These are phyloP conservation scores for Herminia tarsipennalis DNA, from an alignment of 2,888 invertebrate species.

Conservation along the genomic window DNA sequence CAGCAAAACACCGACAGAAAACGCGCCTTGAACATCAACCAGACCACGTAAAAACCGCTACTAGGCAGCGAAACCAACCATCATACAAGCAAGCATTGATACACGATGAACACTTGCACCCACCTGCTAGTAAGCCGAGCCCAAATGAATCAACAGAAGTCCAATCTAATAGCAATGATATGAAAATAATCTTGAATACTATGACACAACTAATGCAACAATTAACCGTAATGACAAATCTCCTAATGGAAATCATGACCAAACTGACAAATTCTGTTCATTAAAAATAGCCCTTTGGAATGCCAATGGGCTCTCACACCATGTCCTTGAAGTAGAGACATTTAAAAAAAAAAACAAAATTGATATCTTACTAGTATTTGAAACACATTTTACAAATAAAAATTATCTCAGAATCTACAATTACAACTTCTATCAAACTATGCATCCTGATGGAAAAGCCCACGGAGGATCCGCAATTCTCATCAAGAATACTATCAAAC, in stretches of 20 bases:
- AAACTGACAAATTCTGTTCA: conserved; percentile 3
- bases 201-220: conserved; percentile 17
- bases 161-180: background rate
- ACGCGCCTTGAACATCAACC: background rate
- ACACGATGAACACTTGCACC: background rate
- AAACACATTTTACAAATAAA: too few species aligned
- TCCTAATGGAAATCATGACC: conserved; percentile 14
- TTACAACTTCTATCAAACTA: too few species aligned
- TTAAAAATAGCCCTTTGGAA: conserved; percentile 11
- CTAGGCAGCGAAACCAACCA: background rate
- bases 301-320: too few species aligned
- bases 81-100: background rate
- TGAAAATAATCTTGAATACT: background rate
- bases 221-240: conserved; percentile 12
- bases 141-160: background rate
- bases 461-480: background rate
- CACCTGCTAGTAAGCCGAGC: background rate
- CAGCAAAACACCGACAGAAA: background rate
- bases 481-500: background rate
- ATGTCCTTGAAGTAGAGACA: conserved; percentile 9
- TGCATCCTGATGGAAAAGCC: too few species aligned
- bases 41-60: background rate
- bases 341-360: conserved; percentile 6
- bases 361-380: conserved; percentile 6
- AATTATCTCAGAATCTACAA: too few species aligned